Percentiles rank a stretch among this genome's conserved stretches.
phyloP scores from a whole-genome alignment of 30 jellyfish, hydroid and myxozoan genomes.

The Chrysaora quinquecirrha region DNA sequence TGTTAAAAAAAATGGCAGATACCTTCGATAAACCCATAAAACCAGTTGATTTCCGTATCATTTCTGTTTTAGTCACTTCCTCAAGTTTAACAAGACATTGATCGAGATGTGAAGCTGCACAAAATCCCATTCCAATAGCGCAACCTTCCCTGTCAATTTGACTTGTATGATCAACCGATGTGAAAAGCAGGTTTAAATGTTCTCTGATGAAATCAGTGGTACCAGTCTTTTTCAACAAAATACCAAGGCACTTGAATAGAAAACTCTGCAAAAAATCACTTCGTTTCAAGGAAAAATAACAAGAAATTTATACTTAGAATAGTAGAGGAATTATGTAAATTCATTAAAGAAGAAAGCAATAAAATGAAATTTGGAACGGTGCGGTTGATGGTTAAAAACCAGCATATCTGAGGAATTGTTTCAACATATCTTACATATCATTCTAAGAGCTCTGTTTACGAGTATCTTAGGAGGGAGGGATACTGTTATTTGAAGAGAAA shows the following conservation, averaged over 20 bases:
- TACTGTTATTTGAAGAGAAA: too few relatives aligned
- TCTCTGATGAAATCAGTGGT: slow-evolving; percentile 96
- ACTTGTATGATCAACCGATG: slow-evolving; percentile 89
- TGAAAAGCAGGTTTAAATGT: slow-evolving; percentile 83
- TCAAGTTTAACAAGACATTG: slow-evolving; percentile 95
- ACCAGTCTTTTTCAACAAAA: slow-evolving; percentile 77
- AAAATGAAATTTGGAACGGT: too few relatives aligned
- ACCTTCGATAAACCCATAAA: slow-evolving; percentile 99
- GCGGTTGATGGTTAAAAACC: too few relatives aligned
- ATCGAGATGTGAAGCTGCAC: slow-evolving; percentile 99
- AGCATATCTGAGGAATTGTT: too few relatives aligned
- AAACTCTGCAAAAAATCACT: slow-evolving; percentile 67
- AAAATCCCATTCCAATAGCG: slow-evolving; percentile 95
- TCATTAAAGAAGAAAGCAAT: too few relatives aligned
- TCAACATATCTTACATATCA: slow-evolving; percentile 93
- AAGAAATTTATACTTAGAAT: too few relatives aligned
- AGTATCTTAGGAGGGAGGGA: too few relatives aligned
- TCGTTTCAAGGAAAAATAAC: too few relatives aligned
- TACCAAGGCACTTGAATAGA: slow-evolving; percentile 93
- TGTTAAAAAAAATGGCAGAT: too few relatives aligned
- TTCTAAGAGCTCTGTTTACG: slow-evolving; percentile 70
- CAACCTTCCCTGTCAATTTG: slow-evolving; percentile 98
- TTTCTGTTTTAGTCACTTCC: slow-evolving; percentile 95
- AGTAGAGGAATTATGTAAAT: too few relatives aligned
- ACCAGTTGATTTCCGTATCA: slow-evolving; percentile 97